A percentile compares a stretch with the other conserved stretches of the same genome.
These are phyloP conservation scores for Tenthredo amoena DNA, from an alignment of 2,888 invertebrate species.

Conservation along the genomic window DNA sequence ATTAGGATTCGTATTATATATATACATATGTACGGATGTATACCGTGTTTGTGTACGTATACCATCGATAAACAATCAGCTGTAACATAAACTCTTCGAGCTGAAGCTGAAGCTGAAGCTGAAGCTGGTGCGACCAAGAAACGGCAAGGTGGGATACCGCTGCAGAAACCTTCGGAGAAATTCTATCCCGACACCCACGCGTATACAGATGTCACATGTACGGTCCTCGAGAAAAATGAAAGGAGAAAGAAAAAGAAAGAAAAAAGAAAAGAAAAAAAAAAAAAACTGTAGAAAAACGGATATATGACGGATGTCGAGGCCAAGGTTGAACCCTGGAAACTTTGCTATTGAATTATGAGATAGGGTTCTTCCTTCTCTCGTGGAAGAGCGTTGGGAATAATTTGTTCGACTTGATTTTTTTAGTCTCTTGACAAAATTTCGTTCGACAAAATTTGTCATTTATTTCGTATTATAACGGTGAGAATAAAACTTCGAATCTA, in stretches of 20 bases:
- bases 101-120: not conserved
- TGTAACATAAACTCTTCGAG: not conserved
- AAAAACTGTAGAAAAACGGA: not conserved
- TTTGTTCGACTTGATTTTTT: not conserved
- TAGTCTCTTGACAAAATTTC: no score
- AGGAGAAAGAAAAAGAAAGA: not conserved
- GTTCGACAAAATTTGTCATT: no score
- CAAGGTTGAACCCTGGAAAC: not conserved
- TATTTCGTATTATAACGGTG: no score
- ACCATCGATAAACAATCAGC: not conserved
- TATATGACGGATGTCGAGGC: not conserved
- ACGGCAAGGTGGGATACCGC: not conserved
- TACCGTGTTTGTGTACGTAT: no score
- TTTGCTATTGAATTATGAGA: not conserved
- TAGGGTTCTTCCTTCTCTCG: not conserved
- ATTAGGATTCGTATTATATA: not conserved
- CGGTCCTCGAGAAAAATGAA: not conserved
- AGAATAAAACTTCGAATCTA: no score
- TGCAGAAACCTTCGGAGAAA: constrained; percentile 6
- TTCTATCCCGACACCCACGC: not conserved
- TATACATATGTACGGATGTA: not conserved
- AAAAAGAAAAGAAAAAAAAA: not conserved
- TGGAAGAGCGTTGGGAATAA: not conserved
- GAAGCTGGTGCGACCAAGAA: not conserved
- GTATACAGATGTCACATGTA: not conserved